These are phyloP conservation scores for Eustalomyia histrio DNA, from an alignment of 2,888 invertebrate species.

Conservation along the genomic window DNA sequence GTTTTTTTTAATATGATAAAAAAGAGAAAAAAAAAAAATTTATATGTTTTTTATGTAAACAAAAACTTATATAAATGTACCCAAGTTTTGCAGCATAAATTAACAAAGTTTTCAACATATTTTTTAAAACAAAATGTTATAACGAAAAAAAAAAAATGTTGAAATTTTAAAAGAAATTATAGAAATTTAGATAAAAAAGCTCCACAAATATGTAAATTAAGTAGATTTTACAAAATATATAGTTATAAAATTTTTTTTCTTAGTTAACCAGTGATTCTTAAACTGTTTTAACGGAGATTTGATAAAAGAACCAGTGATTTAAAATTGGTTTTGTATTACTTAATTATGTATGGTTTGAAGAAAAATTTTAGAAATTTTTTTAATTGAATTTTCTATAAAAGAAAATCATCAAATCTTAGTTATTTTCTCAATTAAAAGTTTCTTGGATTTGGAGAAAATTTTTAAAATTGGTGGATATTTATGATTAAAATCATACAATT, in stretches of 20 bases:
- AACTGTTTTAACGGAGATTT: neutral
- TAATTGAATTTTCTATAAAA: no score
- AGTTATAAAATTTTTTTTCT: neutral
- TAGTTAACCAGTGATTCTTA: neutral
- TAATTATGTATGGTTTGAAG: no score
- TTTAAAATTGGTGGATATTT: no score
- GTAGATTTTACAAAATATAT: neutral
- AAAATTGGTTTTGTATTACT: no score
- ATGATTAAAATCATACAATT: no score
- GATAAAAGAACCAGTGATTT: no score
- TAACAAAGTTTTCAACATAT: neutral
- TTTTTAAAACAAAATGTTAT: neutral
- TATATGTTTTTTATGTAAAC: constrained; percentile 4
- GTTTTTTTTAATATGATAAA: neutral
- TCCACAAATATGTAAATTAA: neutral
- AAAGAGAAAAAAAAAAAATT: constrained; percentile 1
- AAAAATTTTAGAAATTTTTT: no score
- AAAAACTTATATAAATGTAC: neutral
- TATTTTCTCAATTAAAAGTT: no score
- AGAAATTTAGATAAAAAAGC: neutral
- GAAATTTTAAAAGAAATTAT: neutral
- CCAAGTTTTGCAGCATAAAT: neutral
- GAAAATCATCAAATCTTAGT: no score
- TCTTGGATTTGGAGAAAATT: no score
- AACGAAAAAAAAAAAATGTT: neutral